These are phyloP conservation scores for Scaptomyza parva DNA, from an alignment of 2,888 invertebrate genomes.

Conservation along the genomic window DNA sequence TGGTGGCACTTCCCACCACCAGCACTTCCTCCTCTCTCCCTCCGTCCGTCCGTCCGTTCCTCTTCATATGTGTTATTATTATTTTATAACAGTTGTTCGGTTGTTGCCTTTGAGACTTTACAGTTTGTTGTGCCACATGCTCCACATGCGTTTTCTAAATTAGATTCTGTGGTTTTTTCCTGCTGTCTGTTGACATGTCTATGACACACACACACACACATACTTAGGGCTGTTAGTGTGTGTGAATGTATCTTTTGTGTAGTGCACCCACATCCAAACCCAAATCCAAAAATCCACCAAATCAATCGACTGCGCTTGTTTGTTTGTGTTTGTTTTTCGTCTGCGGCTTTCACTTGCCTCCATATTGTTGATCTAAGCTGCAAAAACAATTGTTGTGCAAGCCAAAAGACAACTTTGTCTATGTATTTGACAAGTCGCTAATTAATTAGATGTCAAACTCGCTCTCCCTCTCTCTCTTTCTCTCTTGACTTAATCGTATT, in stretches of 20 bases:
- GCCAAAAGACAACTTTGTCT: conserved; percentile 2
- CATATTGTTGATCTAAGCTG: conserved; percentile 40
- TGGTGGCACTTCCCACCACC: conserved; percentile 3
- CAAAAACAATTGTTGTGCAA: conserved; percentile 10
- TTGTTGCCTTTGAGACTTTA: conserved; percentile 33
- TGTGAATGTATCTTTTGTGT: not conserved
- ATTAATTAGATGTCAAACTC: conserved; percentile 62
- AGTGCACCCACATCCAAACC: too few relatives aligned
- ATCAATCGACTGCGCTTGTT: conserved; percentile 46
- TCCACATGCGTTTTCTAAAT: conserved; percentile 65
- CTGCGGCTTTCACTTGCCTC: conserved; percentile 3
- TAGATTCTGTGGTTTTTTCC: conserved; percentile 72
- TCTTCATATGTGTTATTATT: conserved; percentile 38
- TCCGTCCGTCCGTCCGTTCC: not conserved
- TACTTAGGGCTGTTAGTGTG: not conserved
- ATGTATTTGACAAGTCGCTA: conserved; percentile 50
- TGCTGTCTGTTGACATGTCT: conserved; percentile 19
- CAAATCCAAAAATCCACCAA: conserved; percentile 17
- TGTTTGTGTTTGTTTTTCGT: conserved; percentile 41
- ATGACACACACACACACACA: conserved; percentile 1
- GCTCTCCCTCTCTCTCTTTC: conserved; percentile 28
- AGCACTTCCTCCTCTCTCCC: conserved; percentile 1
- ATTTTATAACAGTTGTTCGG: conserved; percentile 54
- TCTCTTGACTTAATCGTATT: conserved; percentile 45
- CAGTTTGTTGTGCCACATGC: conserved; percentile 56